These are phyloP conservation scores for Corynorhinus townsendii DNA, from an alignment of 2,113 vertebrate genomes.

Conservation along the genomic window DNA sequence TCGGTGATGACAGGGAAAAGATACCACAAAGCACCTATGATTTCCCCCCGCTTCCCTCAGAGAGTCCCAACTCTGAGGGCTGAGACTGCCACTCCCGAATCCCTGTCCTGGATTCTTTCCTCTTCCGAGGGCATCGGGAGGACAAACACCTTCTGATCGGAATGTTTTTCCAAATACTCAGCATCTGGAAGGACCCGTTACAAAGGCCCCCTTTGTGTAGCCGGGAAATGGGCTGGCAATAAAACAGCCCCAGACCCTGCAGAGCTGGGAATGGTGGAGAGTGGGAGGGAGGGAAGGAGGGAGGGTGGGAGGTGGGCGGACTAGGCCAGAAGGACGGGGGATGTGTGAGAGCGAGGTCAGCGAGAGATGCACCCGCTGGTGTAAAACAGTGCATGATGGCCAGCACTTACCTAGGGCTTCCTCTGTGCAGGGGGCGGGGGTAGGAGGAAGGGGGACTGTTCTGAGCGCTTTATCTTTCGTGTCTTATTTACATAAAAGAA, in stretches of 20 bases:
- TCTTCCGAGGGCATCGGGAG: constrained; percentile 46
- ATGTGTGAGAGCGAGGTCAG: accelerated
- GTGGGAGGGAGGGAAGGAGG: background rate
- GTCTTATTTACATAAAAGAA: background rate
- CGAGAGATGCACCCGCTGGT: background rate
- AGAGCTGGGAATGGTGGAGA: constrained; percentile 16
- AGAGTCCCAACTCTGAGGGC: background rate
- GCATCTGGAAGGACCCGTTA: constrained; percentile 78
- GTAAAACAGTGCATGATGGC: accelerated
- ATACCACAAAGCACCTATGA: accelerated
- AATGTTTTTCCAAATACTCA: constrained; percentile 64
- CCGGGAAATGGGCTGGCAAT: constrained; percentile 58
- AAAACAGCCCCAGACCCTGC: constrained; percentile 50
- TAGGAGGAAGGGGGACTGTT: background rate
- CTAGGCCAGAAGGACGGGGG: background rate
- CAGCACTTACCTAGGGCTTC: accelerated
- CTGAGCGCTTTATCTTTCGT: background rate
- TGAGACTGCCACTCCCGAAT: accelerated
- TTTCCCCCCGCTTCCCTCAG: background rate
- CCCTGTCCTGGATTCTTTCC: background rate
- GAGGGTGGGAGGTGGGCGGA: accelerated
- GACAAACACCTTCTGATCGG: constrained; percentile 62
- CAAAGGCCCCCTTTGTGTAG: constrained; percentile 77
- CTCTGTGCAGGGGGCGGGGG: accelerated
- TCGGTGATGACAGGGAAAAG: accelerated